Conservation (phyloP, 2,797 vertebrate genomes). For the Paramormyrops hopkinsi region DNA sequence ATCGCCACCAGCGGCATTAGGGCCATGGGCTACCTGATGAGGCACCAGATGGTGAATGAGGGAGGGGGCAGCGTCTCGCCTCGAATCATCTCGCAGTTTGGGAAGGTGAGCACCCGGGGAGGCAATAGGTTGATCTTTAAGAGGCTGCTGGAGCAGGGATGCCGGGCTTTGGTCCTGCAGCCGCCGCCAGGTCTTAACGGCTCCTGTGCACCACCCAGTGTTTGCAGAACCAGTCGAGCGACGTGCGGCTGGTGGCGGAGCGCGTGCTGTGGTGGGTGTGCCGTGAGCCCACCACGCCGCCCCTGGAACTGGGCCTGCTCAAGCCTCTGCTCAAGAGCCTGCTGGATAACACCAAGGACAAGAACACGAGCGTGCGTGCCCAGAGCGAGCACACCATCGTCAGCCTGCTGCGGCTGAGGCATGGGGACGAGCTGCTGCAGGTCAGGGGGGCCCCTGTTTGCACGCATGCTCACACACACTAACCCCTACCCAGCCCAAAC, state of each 20-base stretch:
- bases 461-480: neutral
- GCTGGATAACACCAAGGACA: constrained; percentile 97
- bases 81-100: constrained; percentile 78
- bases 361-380: constrained; percentile 90
- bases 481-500: neutral
- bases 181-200: neutral
- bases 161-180: neutral
- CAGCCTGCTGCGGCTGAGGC: constrained; percentile 81
- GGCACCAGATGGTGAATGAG: constrained; percentile 70
- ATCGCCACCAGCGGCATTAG: constrained; percentile 89
- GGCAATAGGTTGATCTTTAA: neutral
- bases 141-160: neutral
- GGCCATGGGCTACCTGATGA: constrained; percentile 88
- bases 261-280: constrained; percentile 96
- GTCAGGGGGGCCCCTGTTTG: constrained; percentile 44
- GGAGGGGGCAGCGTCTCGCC: constrained; percentile 61
- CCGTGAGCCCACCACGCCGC: constrained; percentile 66
- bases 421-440: constrained; percentile 80
- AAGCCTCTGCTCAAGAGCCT: constrained; percentile 92
- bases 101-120: constrained; percentile 73
- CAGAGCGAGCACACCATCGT: constrained; percentile 93
- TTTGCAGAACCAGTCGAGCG: constrained; percentile 94
- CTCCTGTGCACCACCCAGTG: constrained; percentile 43
- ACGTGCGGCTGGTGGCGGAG: constrained; percentile 88
- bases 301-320: constrained; percentile 71